Evolutionary conservation across 2,113 vertebrate species (phyloP), one percentile per base, ranked within the genome.

Genomic region (Periophthalmus modestus): DNA sequence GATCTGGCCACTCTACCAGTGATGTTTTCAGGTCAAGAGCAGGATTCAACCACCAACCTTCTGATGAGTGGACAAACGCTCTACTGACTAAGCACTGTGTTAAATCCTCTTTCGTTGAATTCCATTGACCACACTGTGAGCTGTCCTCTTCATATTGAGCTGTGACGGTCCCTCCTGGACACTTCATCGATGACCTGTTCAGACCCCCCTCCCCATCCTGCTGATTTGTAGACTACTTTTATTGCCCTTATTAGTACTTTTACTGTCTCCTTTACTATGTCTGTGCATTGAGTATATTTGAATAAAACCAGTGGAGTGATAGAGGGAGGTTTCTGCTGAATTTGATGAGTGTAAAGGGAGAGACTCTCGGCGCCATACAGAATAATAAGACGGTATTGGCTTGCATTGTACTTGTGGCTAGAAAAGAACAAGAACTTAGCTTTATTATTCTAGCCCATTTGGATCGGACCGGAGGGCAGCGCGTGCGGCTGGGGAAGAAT

Each of bases 141-240:
- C 23, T 24, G 23, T 18, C 15, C 57, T 23, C 74, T 18, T 48
- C 7, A 61, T 52, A 88, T 84, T 12, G 78, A 87, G 75, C 83
- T 33, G 57, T 61, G 65, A 14, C n/a, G 68, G 34, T 69, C 72
- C 69, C 82, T 61, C 69, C 82, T 61, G 73, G 77, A 50, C 23
- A 36, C 62, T 74, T 55, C 73, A 88, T 85, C 47, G n/a, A n/a
- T n/a, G 85, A 83, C 83, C 71, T 71, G 83, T 83, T 80, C 69
- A 28, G 68, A 75, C n/a, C n/a, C n/a, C 47, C 54, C 52, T 19
- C 7, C 50, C 72, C 50, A 66, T 23, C 50, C 71, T 36, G 71
- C 50, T 82, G 79, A 83, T 88, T 83, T 83, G 70, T 85, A 69
- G 57, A 57, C 67, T 70, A 43, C 57, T 54, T 81, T 88, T 82